Evolutionary conservation across 2,113 vertebrate species (phyloP).

Genomic region (Aphelocoma coerulescens): DNA sequence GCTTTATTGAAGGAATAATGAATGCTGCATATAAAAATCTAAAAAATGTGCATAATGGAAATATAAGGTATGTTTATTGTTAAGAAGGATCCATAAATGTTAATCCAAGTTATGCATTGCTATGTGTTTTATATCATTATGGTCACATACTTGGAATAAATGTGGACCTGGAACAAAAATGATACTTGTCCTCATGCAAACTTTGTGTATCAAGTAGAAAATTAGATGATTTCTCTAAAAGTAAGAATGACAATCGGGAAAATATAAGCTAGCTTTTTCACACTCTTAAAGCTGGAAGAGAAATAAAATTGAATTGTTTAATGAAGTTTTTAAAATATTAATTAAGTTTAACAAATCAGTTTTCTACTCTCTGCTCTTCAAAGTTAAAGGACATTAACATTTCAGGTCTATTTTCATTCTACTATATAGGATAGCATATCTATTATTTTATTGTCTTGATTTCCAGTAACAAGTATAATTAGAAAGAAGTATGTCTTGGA

Average conservation of each 20-base stretch:
- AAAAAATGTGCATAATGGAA: not conserved
- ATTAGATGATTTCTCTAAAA: not conserved
- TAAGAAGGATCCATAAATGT: not conserved
- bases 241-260: not conserved
- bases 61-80: not conserved
- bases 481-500: not conserved
- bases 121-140: not conserved
- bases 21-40: not conserved
- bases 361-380: not conserved
- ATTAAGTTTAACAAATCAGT: not conserved
- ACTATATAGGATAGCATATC: not conserved
- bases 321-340: not conserved
- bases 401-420: not conserved
- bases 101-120: not conserved
- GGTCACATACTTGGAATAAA: slow-evolving; percentile 6
- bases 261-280: not conserved
- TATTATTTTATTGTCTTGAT: not conserved
- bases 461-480: not conserved
- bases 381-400: not conserved
- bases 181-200: not conserved
- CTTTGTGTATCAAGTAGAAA: not conserved
- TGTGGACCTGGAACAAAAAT: not conserved
- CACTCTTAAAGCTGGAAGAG: not conserved
- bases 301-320: not conserved
- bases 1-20: not conserved